A percentile compares a stretch with the other conserved stretches of the same genome.
phyloP scores from a whole-genome alignment of 2,888 invertebrate species.

The Andrena marginata region DNA sequence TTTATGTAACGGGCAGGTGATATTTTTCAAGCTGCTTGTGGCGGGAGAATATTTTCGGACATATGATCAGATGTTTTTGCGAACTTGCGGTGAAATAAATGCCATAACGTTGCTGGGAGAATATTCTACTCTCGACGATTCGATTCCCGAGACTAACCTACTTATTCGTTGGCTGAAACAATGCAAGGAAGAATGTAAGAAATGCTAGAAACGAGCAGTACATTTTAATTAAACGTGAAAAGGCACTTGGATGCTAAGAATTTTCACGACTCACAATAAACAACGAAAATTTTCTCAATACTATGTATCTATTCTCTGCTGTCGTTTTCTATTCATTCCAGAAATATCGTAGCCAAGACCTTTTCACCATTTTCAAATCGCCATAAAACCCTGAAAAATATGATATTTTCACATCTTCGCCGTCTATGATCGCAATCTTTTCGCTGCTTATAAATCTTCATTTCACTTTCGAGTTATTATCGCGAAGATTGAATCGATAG shows the following conservation, averaged over 20 bases:
- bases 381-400: neutral
- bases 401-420: neutral
- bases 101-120: no score
- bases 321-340: neutral
- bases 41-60: neutral
- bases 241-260: neutral
- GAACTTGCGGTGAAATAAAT: neutral
- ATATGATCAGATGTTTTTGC: neutral
- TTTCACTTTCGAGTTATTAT: neutral
- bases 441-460: neutral
- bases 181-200: slow-evolving; percentile 1
- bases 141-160: slow-evolving; percentile 15
- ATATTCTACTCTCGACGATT: neutral
- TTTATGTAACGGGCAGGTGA: slow-evolving; percentile 12
- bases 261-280: slow-evolving; percentile 9
- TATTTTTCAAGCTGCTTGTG: neutral
- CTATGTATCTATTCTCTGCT: neutral
- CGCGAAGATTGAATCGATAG: no score
- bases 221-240: slow-evolving; percentile 21
- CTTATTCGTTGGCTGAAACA: slow-evolving; percentile 30
- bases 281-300: slow-evolving; percentile 17
- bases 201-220: neutral
- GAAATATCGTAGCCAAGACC: neutral
- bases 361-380: neutral
- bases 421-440: neutral